phyloP scores from a whole-genome alignment of 2,113 vertebrate species.

The Microtus richardsoni region DNA sequence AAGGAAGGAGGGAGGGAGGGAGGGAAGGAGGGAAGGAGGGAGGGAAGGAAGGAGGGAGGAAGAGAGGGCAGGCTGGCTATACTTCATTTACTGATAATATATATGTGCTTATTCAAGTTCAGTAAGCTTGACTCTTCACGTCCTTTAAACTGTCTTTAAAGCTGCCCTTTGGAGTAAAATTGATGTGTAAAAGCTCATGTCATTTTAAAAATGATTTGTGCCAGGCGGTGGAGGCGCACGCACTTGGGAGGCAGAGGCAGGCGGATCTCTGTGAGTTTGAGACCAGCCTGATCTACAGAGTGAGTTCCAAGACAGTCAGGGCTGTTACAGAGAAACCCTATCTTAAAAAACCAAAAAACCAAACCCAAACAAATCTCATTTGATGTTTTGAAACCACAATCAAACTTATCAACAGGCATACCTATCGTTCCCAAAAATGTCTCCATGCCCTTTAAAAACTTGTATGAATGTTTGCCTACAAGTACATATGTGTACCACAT shows the following conservation, averaged over 20 bases:
- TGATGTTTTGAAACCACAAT: neutral
- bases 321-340: too few species aligned
- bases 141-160: neutral
- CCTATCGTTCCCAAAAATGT: neutral
- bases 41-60: rapidly evolving
- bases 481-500: neutral
- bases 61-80: rapidly evolving
- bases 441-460: neutral
- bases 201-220: neutral
- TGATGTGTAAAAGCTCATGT: neutral
- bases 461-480: neutral
- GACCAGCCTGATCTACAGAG: neutral
- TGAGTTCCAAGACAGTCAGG: neutral
- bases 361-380: neutral
- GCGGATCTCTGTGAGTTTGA: neutral
- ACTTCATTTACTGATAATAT: neutral
- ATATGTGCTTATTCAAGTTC: neutral
- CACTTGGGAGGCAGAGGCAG: neutral
- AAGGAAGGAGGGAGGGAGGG: neutral
- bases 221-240: neutral
- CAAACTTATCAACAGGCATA: neutral
- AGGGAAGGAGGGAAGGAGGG: rapidly evolving
- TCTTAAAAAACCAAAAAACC: too few species aligned
- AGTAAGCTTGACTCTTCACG: neutral
- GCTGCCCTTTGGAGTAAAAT: neutral